Evolutionary conservation across 2,797 vertebrate genomes (phyloP).

Genomic region (Malurus leucopterus): DNA sequence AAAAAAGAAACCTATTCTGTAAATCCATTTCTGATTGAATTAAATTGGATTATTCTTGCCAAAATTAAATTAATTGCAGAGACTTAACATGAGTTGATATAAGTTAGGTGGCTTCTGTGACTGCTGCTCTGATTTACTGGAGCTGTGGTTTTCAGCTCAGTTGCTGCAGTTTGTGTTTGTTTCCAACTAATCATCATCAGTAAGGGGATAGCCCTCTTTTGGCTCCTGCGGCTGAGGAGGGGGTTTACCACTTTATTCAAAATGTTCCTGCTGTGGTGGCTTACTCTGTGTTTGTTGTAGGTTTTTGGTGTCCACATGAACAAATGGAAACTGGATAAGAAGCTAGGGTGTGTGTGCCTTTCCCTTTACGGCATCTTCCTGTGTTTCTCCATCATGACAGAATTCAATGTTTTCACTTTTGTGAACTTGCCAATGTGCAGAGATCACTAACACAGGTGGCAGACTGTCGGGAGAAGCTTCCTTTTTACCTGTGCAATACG

Average conservation of each 20-base stretch:
- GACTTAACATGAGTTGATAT: not conserved
- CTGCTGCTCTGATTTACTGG: not conserved
- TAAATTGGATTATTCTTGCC: not conserved
- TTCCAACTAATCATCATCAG: not conserved
- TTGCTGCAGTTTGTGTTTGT: not conserved
- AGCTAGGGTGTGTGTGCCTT: slow-evolving; percentile 87
- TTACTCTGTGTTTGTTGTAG: slow-evolving; percentile 71
- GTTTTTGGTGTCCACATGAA: slow-evolving; percentile 92
- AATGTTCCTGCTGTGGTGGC: not conserved
- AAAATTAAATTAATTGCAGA: not conserved
- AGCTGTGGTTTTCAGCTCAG: not conserved
- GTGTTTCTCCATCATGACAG: slow-evolving; percentile 97
- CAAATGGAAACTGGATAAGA: slow-evolving; percentile 92
- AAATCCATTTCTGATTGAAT: not conserved
- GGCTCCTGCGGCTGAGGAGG: not conserved
- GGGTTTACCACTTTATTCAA: not conserved
- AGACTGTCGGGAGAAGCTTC: slow-evolving; percentile 51
- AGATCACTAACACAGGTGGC: slow-evolving; percentile 74
- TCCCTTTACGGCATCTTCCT: slow-evolving; percentile 92
- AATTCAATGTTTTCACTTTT: slow-evolving; percentile 97
- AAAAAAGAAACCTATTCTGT: not conserved
- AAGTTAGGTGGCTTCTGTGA: not conserved
- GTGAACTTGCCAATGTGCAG: slow-evolving; percentile 97
- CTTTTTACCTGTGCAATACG: slow-evolving; percentile 79
- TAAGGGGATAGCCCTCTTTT: not conserved